Conservation (phyloP, 2,888 invertebrate species). For the Drosophila prostipennis region DNA sequence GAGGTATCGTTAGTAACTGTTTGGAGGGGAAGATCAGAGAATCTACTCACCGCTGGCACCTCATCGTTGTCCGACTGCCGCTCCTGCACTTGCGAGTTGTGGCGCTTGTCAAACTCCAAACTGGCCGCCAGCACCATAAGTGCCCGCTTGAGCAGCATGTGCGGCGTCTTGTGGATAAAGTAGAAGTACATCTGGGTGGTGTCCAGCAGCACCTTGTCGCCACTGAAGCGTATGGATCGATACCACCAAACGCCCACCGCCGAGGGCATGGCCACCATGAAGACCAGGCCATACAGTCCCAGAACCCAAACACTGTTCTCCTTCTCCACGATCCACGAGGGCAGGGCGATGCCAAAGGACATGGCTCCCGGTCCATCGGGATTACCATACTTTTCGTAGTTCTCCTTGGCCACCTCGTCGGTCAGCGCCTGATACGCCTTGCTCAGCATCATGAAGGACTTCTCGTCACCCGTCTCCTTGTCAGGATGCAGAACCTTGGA, state of each 20-base stretch:
- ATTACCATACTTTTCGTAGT: conserved; percentile 99
- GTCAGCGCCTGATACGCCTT: conserved; percentile 97
- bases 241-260: conserved; percentile 99
- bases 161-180: conserved; percentile 97
- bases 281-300: conserved; percentile 96
- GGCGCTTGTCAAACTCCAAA: conserved; percentile 96
- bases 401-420: conserved; percentile 97
- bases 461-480: conserved; percentile 98
- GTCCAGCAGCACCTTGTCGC: conserved; percentile 97
- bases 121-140: conserved; percentile 99
- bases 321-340: conserved; percentile 99
- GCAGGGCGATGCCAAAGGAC: conserved; percentile 99
- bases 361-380: conserved; percentile 99
- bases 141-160: conserved; percentile 97
- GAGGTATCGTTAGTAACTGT: neutral
- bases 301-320: conserved; percentile 99
- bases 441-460: conserved; percentile 98
- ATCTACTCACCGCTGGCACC: conserved; percentile 91
- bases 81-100: conserved; percentile 97
- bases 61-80: conserved; percentile 97
- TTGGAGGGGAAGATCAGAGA: neutral
- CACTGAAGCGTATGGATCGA: conserved; percentile 97
- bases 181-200: conserved; percentile 98
- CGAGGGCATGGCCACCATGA: conserved; percentile 98
- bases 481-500: conserved; percentile 98